These are phyloP conservation scores for Thryonomys swinderianus DNA, from an alignment of 2,113 vertebrate genomes.

Conservation along the genomic window DNA sequence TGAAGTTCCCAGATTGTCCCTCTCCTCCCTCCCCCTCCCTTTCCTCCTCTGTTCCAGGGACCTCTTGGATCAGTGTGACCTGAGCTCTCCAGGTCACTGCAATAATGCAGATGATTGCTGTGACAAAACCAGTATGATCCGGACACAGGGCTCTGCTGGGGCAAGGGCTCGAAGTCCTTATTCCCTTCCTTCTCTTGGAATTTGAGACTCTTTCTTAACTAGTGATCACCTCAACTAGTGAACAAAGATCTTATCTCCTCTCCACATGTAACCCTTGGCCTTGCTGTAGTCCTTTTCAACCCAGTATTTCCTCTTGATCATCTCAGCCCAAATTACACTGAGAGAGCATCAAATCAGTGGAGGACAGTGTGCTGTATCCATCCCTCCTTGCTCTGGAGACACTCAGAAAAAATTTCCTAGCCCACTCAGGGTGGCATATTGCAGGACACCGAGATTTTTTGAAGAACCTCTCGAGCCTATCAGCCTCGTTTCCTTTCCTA, in stretches of 20 bases:
- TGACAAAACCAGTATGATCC: neutral
- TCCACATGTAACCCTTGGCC: neutral
- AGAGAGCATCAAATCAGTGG: neutral
- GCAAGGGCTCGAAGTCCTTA: neutral
- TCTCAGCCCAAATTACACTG: neutral
- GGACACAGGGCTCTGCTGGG: neutral
- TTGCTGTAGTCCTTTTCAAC: neutral
- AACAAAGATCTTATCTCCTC: neutral
- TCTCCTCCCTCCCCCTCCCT: neutral
- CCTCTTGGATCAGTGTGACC: neutral
- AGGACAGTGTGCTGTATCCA: neutral
- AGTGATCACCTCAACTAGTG: neutral
- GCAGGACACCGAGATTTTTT: neutral
- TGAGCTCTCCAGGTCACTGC: neutral
- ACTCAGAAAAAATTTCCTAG: neutral
- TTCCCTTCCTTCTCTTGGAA: neutral
- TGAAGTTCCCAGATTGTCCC: neutral
- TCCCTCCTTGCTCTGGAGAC: neutral
- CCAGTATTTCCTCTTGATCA: conserved; percentile 27
- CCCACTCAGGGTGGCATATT: neutral
- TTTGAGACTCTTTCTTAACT: neutral
- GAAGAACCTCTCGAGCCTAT: neutral
- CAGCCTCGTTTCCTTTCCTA: neutral
- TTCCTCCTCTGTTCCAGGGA: neutral
- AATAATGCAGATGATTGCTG: neutral